Conservation (phyloP, 2,797 vertebrate genomes). For the Mus spretus region DNA sequence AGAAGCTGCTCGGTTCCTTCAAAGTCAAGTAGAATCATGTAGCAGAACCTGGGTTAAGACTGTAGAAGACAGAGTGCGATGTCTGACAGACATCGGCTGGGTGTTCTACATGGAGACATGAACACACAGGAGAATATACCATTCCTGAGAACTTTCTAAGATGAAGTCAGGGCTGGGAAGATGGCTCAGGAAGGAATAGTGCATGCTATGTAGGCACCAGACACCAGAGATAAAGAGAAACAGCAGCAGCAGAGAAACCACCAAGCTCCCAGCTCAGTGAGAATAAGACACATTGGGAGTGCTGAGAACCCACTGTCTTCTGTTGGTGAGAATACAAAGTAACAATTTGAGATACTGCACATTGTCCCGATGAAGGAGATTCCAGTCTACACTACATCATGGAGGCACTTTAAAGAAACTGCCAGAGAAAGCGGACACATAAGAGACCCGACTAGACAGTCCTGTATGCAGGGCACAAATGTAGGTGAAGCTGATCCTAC, state of each 20-base stretch:
- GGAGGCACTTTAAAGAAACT: not conserved
- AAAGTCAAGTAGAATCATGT: not conserved
- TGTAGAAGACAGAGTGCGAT: not conserved
- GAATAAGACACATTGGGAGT: not conserved
- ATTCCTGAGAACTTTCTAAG: conserved; percentile 54
- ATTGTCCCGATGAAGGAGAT: conserved; percentile 16
- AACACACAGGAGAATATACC: not conserved
- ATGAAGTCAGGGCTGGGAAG: conserved; percentile 26
- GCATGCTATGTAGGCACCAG: not conserved
- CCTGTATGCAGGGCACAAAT: not conserved
- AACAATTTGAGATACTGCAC: not conserved
- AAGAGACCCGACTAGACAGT: not conserved
- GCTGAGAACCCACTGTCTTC: not conserved
- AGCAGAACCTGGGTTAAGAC: not conserved
- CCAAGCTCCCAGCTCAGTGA: not conserved
- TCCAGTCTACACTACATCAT: not conserved
- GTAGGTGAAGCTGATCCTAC: not conserved
- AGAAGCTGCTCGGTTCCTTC: conserved; percentile 33
- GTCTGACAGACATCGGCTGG: not conserved
- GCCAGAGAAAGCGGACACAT: conserved; percentile 42
- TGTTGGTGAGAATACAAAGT: not conserved
- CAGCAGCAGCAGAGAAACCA: not conserved
- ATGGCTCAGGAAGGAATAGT: not conserved
- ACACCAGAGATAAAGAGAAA: not conserved
- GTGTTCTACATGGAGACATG: not conserved